Evolutionary conservation across 2,113 vertebrate genomes (phyloP), one percentile per base, ranked within the genome.

Genomic region (Oncorhynchus tshawytscha): DNA sequence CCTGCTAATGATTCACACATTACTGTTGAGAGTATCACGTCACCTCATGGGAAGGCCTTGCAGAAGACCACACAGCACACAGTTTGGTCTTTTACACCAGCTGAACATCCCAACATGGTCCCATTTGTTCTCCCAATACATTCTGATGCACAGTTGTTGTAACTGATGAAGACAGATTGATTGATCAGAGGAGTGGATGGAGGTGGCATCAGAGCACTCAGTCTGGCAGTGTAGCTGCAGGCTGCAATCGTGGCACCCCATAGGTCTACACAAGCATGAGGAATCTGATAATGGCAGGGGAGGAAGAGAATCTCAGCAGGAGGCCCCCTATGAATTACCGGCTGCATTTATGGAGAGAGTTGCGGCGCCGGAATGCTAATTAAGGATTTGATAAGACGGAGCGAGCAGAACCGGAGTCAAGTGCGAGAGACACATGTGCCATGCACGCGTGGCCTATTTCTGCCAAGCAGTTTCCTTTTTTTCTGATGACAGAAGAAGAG

Each of bases 241-340:
- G 15, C 66, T 5, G 49, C 15, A 4, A 15, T 18, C 20, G 69
- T 73, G 77, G 78, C 75, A 82, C 76, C 84, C 78, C 86, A 51
- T 1, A 12, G 51, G 25, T 57, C 67, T 85, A 85, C 74, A 80
- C 82, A 73, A 72, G 78, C 84, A 88, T 84, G 77, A 88, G 88
- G 82, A 82, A 88, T 85, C 75, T 82, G 78, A 84, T 88, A 90
- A 91, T 90, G 81, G 84, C 82, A 57, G 59, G 76, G 87, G 82
- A 84, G 85, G 87, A 84, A 87, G 77, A 66, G 70, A 9, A 60
- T 57, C 88, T 87, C 91, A 81, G 87, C 64, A 67, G 89, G 90
- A 81, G 87, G 81, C 73, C 82, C 78, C 76, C 70, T 81, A 81
- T 68, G 87, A 90, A 90, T 87, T 88, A 89, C 78, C 76, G 77